Evolutionary conservation across 2,888 invertebrate genomes (phyloP).

Genomic region (Caenorhabditis afra): DNA sequence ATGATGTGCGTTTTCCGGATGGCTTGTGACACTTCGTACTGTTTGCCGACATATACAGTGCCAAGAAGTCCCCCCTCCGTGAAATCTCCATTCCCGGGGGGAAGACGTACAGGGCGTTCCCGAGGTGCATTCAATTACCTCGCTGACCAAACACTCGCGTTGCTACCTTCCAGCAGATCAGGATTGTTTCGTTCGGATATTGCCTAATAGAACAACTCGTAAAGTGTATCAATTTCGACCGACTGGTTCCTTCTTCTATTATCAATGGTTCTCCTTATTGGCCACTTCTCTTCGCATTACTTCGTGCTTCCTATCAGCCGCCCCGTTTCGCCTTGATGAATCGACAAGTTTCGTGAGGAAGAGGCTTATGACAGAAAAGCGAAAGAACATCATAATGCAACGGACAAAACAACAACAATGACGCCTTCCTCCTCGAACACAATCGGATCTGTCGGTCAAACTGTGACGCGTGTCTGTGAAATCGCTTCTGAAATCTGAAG

Average conservation of each 20-base stretch:
- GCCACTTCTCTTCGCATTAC: conserved; percentile 37
- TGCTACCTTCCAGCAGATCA: conserved; percentile 30
- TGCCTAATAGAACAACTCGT: conserved; percentile 54
- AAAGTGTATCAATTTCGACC: conserved; percentile 55
- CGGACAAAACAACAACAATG: not conserved
- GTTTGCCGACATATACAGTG: conserved; percentile 4
- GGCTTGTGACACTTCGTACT: not conserved
- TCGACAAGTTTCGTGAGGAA: conserved; percentile 37
- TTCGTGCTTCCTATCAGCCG: conserved; percentile 46
- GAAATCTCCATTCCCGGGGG: not conserved
- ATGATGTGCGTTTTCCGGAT: too few species aligned
- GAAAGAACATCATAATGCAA: conserved; percentile 2
- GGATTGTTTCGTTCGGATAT: conserved; percentile 52
- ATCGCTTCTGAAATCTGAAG: conserved; percentile 7
- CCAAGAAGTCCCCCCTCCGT: conserved; percentile 13
- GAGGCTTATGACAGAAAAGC: conserved; percentile 1
- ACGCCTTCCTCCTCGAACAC: not conserved
- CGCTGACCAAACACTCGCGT: conserved; percentile 30
- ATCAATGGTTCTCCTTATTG: conserved; percentile 41
- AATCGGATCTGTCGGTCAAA: not conserved
- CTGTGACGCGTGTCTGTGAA: conserved; percentile 1
- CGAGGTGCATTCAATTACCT: conserved; percentile 42
- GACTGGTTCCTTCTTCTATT: conserved; percentile 50
- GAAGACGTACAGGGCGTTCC: not conserved
- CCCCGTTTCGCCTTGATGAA: conserved; percentile 32